Percentiles rank a stretch among this genome's conserved stretches.
Conservation (phyloP, 2,888 invertebrate species). For the Caradrina clavipalpis region DNA sequence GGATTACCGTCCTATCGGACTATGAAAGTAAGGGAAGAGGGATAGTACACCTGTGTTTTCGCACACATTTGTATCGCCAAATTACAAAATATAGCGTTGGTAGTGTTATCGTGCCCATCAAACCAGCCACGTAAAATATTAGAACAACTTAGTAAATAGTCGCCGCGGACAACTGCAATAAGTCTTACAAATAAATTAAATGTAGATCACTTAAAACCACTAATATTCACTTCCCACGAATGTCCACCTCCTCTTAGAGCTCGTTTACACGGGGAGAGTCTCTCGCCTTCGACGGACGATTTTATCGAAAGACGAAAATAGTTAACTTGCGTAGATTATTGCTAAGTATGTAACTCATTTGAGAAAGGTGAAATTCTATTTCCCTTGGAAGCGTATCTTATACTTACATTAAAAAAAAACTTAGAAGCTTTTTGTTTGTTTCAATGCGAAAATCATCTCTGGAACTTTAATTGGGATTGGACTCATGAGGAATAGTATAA, state of each 20-base stretch:
- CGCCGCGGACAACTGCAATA: slow-evolving; percentile 45
- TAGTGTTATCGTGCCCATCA: slow-evolving; percentile 32
- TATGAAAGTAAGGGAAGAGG: no score
- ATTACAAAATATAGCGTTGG: neutral
- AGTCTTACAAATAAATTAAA: slow-evolving; percentile 48
- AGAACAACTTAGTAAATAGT: slow-evolving; percentile 44
- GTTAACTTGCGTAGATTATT: neutral
- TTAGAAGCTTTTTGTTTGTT: no score
- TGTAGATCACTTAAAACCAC: slow-evolving; percentile 51
- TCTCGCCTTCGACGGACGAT: neutral
- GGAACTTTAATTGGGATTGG: no score
- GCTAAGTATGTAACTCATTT: neutral
- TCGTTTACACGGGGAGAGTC: neutral
- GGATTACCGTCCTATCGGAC: no score
- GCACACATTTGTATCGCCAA: neutral
- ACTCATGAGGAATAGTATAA: no score
- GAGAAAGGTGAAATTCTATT: no score
- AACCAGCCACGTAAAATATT: slow-evolving; percentile 24
- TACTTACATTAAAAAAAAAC: no score
- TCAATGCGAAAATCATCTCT: no score
- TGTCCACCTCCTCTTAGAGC: neutral
- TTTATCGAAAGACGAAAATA: neutral
- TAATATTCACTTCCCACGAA: slow-evolving; percentile 53
- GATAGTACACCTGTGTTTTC: no score
- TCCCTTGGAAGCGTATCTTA: no score